Percentiles rank a stretch among this genome's conserved stretches.
Conservation (phyloP, 2,888 invertebrate species). For the Eurois occulta region DNA sequence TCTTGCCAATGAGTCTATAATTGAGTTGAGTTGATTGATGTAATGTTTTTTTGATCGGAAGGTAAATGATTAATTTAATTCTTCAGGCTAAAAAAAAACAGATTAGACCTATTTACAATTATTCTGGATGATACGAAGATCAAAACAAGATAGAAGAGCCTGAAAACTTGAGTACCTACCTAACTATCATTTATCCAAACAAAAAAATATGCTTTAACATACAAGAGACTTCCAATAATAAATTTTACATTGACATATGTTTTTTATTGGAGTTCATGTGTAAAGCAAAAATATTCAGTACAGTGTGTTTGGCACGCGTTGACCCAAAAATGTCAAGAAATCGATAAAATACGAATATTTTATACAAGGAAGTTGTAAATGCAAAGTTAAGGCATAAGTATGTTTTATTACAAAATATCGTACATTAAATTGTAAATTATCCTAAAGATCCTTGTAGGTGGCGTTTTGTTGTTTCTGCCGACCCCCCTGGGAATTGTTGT, state of each 20-base stretch:
- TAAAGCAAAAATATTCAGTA: slow-evolving; percentile 26
- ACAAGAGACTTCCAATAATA: neutral
- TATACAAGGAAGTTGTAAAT: neutral
- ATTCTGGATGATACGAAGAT: neutral
- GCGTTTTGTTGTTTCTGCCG: neutral
- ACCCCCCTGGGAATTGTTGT: too few species aligned
- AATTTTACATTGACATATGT: neutral
- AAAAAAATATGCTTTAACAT: neutral
- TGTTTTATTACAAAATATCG: neutral
- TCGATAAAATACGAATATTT: neutral
- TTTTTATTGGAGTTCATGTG: slow-evolving; percentile 19
- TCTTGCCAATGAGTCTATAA: neutral
- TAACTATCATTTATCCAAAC: neutral
- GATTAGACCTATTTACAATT: neutral
- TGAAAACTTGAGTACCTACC: neutral
- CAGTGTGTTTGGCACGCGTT: slow-evolving; percentile 10
- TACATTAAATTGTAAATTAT: neutral
- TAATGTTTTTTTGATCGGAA: neutral
- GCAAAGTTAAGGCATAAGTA: neutral
- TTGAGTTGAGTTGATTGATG: neutral
- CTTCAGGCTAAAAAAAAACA: neutral
- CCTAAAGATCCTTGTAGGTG: neutral
- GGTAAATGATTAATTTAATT: too few species aligned
- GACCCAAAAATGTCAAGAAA: slow-evolving; percentile 33
- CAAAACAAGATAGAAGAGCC: neutral